Conservation (phyloP, 2,113 vertebrate genomes). For the Turdus rufiventris region DNA sequence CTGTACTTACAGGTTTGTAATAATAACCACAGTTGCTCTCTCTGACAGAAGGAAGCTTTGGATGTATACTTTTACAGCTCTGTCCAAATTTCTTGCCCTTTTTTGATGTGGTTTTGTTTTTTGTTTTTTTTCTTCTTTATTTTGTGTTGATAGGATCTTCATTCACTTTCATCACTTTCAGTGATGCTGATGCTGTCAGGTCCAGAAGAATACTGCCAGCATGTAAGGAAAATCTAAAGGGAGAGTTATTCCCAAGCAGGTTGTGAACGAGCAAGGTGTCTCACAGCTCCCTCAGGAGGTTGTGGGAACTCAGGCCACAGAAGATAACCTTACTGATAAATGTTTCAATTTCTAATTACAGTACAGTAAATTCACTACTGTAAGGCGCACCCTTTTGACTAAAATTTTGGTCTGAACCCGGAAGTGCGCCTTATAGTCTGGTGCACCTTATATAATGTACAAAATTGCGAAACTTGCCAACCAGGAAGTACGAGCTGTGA, state of each 20-base stretch:
- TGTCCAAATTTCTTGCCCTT: background rate
- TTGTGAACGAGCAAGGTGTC: background rate
- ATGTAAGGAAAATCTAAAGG: background rate
- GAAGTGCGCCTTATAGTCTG: too few relatives aligned
- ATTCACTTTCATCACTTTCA: background rate
- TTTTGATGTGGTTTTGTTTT: background rate
- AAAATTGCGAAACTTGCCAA: too few relatives aligned
- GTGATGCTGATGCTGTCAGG: background rate
- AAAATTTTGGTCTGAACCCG: too few relatives aligned
- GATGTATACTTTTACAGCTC: background rate
- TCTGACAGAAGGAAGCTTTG: background rate
- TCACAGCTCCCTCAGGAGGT: background rate
- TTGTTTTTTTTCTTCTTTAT: background rate
- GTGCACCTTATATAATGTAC: too few relatives aligned
- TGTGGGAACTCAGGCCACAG: background rate
- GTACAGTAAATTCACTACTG: too few relatives aligned
- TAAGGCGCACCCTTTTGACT: too few relatives aligned
- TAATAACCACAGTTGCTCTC: background rate
- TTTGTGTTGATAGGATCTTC: background rate
- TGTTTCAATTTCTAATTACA: background rate
- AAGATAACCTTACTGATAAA: background rate
- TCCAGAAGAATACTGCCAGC: background rate
- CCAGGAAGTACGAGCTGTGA: too few relatives aligned
- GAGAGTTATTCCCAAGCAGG: background rate
- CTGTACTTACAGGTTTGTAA: background rate